Evolutionary conservation across 1,140 invertebrate genomes (phyloP).

Genomic region (Drosophila nebulosa): DNA sequence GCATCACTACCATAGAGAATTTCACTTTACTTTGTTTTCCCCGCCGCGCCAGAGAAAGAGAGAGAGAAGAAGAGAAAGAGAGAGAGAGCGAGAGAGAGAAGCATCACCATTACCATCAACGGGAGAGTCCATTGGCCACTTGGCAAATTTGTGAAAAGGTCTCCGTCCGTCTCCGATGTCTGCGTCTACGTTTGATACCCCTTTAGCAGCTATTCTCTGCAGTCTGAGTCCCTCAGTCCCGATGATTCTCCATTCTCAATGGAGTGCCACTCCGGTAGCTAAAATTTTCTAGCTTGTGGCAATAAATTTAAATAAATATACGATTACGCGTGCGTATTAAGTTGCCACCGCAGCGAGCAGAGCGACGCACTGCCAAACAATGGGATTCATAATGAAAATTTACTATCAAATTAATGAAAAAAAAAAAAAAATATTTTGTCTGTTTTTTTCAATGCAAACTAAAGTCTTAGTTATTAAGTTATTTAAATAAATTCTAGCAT

Average conservation of each 20-base stretch:
- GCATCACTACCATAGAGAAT: conserved; percentile 57
- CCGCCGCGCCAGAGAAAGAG: background rate
- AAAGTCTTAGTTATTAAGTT: too few species aligned
- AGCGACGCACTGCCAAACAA: background rate
- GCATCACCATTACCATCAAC: background rate
- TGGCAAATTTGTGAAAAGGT: conserved; percentile 39
- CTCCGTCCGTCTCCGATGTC: conserved; percentile 13
- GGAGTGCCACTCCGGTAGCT: conserved; percentile 40
- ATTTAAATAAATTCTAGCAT: too few species aligned
- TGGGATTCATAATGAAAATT: background rate
- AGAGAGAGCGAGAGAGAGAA: background rate
- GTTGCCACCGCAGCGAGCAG: conserved; percentile 54
- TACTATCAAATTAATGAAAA: background rate
- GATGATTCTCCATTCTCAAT: too few species aligned
- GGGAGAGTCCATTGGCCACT: conserved; percentile 20
- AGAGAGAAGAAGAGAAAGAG: too few species aligned
- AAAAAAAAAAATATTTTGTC: too few species aligned
- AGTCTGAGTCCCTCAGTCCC: too few species aligned
- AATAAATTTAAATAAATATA: conserved; percentile 80
- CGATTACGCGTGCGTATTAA: conserved; percentile 79
- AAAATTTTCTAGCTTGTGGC: conserved; percentile 60
- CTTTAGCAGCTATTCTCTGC: background rate
- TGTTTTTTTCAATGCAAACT: too few species aligned
- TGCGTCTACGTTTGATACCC: background rate
- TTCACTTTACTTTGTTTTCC: conserved; percentile 29